Conservation (phyloP, 2,888 invertebrate species). For the Troilus luridus region DNA sequence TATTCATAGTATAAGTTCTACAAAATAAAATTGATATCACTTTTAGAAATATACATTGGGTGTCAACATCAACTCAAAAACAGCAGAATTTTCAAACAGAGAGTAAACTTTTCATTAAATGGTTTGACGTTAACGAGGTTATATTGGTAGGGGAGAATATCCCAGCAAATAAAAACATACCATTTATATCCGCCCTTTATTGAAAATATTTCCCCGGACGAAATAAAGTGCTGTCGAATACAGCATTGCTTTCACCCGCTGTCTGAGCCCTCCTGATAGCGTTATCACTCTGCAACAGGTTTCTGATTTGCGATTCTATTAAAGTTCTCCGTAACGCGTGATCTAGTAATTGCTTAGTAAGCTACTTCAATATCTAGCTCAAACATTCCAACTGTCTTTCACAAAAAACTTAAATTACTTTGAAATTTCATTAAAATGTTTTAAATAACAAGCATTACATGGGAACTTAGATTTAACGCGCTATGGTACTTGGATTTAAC, state of each 20-base stretch:
- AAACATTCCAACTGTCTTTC: neutral
- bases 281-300: neutral
- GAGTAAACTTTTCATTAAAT: neutral
- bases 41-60: too few species aligned
- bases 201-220: neutral
- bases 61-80: too few species aligned
- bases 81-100: too few species aligned
- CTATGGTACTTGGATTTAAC: too few species aligned
- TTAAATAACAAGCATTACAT: too few species aligned
- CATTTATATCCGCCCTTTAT: neutral
- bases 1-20: too few species aligned
- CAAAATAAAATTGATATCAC: too few species aligned
- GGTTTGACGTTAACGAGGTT: neutral
- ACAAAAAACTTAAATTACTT: neutral
- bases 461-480: too few species aligned
- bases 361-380: neutral
- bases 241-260: neutral
- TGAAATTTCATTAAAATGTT: neutral
- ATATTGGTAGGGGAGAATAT: neutral
- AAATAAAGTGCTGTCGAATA: neutral
- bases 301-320: neutral
- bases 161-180: neutral
- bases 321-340: neutral
- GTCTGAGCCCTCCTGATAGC: neutral
- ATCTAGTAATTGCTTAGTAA: neutral